phyloP scores from a whole-genome alignment of 37 sponge, comb jelly and placozoan species.

The Halisarca cf. caerulea region DNA sequence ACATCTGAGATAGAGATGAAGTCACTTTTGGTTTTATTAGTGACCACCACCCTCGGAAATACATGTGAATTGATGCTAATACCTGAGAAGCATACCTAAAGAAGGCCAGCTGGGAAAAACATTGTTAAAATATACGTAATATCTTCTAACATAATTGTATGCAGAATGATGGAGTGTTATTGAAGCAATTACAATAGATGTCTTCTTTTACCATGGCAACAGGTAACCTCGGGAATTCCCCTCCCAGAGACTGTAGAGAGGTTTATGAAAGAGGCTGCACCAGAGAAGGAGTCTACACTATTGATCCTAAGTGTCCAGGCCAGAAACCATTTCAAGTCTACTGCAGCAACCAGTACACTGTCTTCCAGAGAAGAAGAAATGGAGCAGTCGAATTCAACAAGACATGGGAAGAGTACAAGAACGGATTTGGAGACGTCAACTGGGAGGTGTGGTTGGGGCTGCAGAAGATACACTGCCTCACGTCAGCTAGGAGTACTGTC shows the following conservation, averaged over 20 bases:
- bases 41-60: too few relatives aligned
- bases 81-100: too few relatives aligned
- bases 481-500: background rate
- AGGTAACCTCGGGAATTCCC: too few relatives aligned
- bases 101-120: too few relatives aligned
- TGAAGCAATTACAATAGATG: too few relatives aligned
- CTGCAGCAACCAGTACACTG: background rate
- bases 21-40: too few relatives aligned
- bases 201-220: too few relatives aligned
- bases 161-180: too few relatives aligned
- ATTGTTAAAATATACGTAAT: too few relatives aligned
- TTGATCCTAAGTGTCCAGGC: slow-evolving; percentile 8
- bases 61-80: too few relatives aligned
- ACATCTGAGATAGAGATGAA: too few relatives aligned
- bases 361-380: slow-evolving; percentile 7
- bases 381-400: slow-evolving; percentile 9
- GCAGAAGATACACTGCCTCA: slow-evolving; percentile 14
- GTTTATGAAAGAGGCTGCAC: background rate
- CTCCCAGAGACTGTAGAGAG: background rate
- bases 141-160: too few relatives aligned
- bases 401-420: background rate
- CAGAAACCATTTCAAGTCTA: slow-evolving; percentile 14
- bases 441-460: slow-evolving; percentile 12
- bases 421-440: slow-evolving; percentile 5
- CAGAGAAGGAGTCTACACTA: background rate